Evolutionary conservation across 1,140 invertebrate species (phyloP).

Genomic region (Temnothorax longispinosus): DNA sequence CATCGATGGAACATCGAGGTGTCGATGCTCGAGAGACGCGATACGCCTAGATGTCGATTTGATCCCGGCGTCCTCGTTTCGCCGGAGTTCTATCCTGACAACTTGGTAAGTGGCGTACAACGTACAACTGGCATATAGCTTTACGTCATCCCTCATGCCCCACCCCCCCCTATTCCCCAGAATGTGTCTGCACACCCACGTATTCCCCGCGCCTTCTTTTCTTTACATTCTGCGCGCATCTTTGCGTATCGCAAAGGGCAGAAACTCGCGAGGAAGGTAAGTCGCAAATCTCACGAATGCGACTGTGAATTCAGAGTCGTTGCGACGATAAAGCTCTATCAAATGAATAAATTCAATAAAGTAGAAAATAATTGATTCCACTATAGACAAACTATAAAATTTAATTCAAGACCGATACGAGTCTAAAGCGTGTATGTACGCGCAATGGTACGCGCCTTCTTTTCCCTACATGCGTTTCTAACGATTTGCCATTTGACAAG

Average conservation of each 20-base stretch:
- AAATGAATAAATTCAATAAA: not conserved
- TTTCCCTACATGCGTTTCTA: not conserved
- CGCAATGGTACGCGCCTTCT: not conserved
- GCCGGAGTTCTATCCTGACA: not conserved
- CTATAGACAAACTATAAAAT: not conserved
- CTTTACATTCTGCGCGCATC: not conserved
- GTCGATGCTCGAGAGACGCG: not conserved
- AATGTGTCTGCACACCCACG: not conserved
- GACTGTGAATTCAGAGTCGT: not conserved
- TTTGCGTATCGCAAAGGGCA: not conserved
- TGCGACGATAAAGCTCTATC: not conserved
- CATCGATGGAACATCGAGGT: too few species aligned
- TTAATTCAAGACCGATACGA: not conserved
- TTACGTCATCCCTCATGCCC: not conserved
- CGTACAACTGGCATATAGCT: not conserved
- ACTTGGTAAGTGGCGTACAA: not conserved
- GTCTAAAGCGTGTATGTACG: not conserved
- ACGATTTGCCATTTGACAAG: not conserved
- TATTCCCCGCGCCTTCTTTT: not conserved
- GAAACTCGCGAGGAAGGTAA: not conserved
- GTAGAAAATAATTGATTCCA: not conserved
- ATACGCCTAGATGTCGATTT: conserved; percentile 6
- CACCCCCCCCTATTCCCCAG: not conserved
- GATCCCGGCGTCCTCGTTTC: not conserved
- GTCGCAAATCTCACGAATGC: not conserved